These are phyloP conservation scores for Saxicola maurus DNA, from an alignment of 2,797 vertebrate genomes.

Conservation along the genomic window DNA sequence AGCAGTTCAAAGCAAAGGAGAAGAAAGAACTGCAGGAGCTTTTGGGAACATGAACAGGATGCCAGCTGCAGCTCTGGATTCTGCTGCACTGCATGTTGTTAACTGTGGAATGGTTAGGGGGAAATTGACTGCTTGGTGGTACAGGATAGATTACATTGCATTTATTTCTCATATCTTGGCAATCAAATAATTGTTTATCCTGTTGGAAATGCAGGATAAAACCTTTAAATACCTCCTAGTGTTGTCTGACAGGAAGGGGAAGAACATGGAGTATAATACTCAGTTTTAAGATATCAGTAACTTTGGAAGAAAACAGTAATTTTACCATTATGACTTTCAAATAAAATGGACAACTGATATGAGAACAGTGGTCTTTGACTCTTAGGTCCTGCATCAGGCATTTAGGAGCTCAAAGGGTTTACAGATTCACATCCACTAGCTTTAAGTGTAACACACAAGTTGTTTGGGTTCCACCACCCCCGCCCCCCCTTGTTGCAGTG, in stretches of 20 bases:
- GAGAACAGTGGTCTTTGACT: background rate
- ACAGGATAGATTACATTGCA: background rate
- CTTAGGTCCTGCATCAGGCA: background rate
- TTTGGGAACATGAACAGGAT: background rate
- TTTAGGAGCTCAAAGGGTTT: background rate
- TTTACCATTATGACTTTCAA: background rate
- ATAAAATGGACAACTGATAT: background rate
- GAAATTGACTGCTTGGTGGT: background rate
- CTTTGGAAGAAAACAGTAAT: fast-evolving
- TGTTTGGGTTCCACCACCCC: background rate
- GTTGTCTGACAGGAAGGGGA: background rate
- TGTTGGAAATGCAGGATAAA: background rate
- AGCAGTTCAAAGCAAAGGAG: background rate
- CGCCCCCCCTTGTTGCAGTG: too few relatives aligned
- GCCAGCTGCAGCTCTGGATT: background rate
- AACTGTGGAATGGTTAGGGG: background rate
- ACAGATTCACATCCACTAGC: background rate
- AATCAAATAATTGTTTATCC: background rate
- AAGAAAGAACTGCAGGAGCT: background rate
- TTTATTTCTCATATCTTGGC: background rate
- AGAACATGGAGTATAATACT: background rate
- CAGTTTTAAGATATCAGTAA: background rate
- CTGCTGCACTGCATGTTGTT: background rate
- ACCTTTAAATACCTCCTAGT: background rate
- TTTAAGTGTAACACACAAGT: background rate